Percentiles rank a stretch among this genome's conserved stretches.
These are phyloP conservation scores for Todiramphus chloris DNA, from an alignment of 2,113 vertebrate species.

Conservation along the genomic window DNA sequence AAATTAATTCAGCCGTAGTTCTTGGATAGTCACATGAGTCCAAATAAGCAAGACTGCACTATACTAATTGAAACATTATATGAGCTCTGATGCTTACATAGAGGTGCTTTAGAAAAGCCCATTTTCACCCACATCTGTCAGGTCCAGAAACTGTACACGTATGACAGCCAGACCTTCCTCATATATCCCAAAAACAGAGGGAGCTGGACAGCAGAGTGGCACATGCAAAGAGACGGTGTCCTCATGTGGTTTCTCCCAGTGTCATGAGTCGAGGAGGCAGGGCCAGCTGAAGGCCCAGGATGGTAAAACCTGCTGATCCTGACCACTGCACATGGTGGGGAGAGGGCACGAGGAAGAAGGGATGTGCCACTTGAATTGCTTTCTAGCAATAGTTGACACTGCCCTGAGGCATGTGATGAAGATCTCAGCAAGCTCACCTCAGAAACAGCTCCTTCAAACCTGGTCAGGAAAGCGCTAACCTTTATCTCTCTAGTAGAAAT, in stretches of 20 bases:
- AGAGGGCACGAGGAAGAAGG: not conserved
- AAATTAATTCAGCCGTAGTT: slow-evolving; percentile 20
- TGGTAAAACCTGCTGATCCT: not conserved
- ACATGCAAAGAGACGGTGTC: not conserved
- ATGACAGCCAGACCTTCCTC: not conserved
- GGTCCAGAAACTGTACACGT: not conserved
- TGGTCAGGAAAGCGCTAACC: not conserved
- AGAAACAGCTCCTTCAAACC: not conserved
- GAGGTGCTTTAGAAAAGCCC: not conserved
- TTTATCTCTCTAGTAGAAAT: not conserved
- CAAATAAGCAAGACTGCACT: not conserved
- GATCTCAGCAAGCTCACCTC: not conserved
- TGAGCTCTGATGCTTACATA: not conserved
- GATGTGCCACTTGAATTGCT: not conserved
- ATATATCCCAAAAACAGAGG: not conserved
- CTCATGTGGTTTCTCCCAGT: not conserved
- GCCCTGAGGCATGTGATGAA: rapidly evolving
- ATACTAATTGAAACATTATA: not conserved
- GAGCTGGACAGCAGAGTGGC: not conserved
- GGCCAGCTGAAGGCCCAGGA: not conserved
- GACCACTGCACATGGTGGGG: rapidly evolving
- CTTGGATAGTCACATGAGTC: slow-evolving; percentile 15
- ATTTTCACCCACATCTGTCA: not conserved
- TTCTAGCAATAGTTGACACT: not conserved
- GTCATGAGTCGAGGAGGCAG: not conserved